Evolutionary conservation across 2,888 invertebrate species (phyloP), one percentile per base, ranked within the genome.

Genomic region (Bibio marci): DNA sequence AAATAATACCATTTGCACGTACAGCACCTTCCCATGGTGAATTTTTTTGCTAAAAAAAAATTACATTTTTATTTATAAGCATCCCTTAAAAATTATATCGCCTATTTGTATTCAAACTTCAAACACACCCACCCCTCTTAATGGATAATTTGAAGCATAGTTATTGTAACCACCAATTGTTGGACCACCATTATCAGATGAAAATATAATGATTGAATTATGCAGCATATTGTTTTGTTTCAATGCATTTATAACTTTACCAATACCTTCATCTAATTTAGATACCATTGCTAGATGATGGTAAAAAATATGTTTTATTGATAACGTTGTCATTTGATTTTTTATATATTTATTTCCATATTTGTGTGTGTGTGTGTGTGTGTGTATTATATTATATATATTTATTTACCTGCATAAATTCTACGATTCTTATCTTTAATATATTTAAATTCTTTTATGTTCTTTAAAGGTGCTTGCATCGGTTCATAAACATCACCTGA

Each of bases 171-270:
- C 50, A 0, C 85, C 87, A 40, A 69, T 63, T 1, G 83, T 76
- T 36, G 83, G 81, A 0, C 78, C 86, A 1, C 90, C 88, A 55
- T 92, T 92, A 55, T 92, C 94, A 12, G 87, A 80, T 47, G 80
- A 72, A 55, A 92, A 94, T 2, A 87, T 59, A 38, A 94, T 69
- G 34, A 94, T 72, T 1, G 87, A 80, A 54, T 91, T 79, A 31
- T 83, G 65, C 45, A 91, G 63, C 61, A 88, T 76, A 2, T 67
- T 66, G 41, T 70, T 72, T 1, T 68, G 55, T 38, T 70, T 63
- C 39, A 94, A 61, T 4, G 80, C 73, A 36, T 68, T 55, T 1
- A 87, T 67, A n/a, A 92, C 71, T 28, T 73, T 69, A 0, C 88
- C 90, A 0, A 94, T 72, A 30, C 88, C 80, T 42, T 80, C 73